A percentile compares a stretch with the other conserved stretches of the same genome.
phyloP scores from a whole-genome alignment of 2,888 invertebrate genomes.

The Morpho deidamia region DNA sequence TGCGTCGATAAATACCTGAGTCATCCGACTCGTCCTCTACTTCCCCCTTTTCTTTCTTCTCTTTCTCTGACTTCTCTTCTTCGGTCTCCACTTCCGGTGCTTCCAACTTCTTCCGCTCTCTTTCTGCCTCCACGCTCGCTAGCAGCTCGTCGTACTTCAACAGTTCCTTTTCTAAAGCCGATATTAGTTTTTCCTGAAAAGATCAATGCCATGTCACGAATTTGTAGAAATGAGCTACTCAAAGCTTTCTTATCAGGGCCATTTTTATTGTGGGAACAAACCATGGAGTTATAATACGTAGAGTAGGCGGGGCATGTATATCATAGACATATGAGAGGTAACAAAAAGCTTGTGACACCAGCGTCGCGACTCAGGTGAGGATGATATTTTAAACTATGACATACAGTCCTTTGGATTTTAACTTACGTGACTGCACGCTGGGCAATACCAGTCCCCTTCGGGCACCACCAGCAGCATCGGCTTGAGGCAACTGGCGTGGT shows the following conservation, averaged over 20 bases:
- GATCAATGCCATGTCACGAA: background rate
- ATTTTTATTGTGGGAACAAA: too few relatives aligned
- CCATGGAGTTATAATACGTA: too few relatives aligned
- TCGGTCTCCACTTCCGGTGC: constrained; percentile 34
- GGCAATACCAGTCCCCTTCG: constrained; percentile 99
- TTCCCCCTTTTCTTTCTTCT: constrained; percentile 28
- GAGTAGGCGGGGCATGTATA: too few relatives aligned
- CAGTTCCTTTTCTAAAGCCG: constrained; percentile 85
- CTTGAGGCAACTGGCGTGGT: constrained; percentile 96
- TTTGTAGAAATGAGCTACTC: too few relatives aligned
- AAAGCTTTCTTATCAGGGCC: too few relatives aligned
- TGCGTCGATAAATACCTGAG: constrained; percentile 2
- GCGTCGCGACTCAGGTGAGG: too few relatives aligned
- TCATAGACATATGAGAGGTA: too few relatives aligned
- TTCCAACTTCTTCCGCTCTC: constrained; percentile 49
- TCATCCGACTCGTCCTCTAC: constrained; percentile 72
- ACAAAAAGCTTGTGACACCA: too few relatives aligned
- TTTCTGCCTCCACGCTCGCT: constrained; percentile 82
- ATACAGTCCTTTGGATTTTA: too few relatives aligned
- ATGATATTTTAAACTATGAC: too few relatives aligned
- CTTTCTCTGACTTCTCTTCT: constrained; percentile 24
- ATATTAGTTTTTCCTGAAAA: constrained; percentile 81
- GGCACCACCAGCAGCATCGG: constrained; percentile 96
- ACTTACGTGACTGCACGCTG: constrained; percentile 92
- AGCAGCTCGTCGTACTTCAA: constrained; percentile 86